Evolutionary conservation across 2,797 vertebrate genomes (phyloP).

Genomic region (Sebastolobus altivelis): DNA sequence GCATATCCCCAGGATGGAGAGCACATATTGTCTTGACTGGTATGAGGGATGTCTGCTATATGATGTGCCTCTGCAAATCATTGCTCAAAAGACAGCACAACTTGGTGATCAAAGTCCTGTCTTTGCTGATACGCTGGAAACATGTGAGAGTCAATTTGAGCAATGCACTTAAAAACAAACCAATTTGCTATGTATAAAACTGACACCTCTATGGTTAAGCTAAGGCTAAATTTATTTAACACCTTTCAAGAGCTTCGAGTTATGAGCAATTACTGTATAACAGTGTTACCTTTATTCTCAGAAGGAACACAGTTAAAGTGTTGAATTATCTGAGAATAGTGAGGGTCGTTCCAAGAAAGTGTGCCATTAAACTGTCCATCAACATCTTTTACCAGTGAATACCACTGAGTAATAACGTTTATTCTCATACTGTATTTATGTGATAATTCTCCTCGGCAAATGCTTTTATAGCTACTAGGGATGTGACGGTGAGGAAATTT

Average conservation of each 20-base stretch:
- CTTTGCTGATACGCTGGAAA: neutral
- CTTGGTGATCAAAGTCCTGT: neutral
- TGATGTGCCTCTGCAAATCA: neutral
- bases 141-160: neutral
- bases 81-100: conserved; percentile 2
- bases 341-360: neutral
- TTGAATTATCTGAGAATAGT: neutral
- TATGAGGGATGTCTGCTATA: neutral
- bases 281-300: conserved; percentile 1
- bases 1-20: neutral
- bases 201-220: neutral
- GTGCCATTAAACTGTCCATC: neutral
- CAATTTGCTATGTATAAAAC: neutral
- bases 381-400: neutral
- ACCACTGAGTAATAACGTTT: neutral
- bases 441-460: neutral
- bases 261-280: conserved; percentile 15
- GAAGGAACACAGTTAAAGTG: neutral
- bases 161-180: neutral
- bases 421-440: neutral
- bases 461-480: neutral
- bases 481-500: too few relatives aligned
- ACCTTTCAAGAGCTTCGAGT: neutral
- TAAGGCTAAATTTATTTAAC: conserved; percentile 1
- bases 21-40: neutral